phyloP scores from a whole-genome alignment of 2,113 vertebrate genomes.

The Callaeas wilsoni region DNA sequence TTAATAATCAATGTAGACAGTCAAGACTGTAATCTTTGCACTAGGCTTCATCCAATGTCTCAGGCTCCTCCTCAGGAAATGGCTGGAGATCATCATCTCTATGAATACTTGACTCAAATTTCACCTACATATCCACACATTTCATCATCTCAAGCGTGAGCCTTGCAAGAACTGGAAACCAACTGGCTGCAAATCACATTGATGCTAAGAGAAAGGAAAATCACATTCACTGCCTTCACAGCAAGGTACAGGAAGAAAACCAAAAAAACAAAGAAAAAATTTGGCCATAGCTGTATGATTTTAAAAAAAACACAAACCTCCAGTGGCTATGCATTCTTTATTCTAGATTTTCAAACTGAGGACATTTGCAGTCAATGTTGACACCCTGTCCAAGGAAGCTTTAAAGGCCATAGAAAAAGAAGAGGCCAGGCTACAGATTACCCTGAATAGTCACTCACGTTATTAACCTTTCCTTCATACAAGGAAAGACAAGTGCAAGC shows the following conservation, averaged over 20 bases:
- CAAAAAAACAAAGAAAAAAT: neutral
- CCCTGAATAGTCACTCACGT: neutral
- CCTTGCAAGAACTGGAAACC: neutral
- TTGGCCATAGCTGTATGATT: neutral
- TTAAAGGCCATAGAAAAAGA: neutral
- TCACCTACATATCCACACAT: neutral
- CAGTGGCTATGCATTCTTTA: neutral
- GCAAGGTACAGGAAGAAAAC: neutral
- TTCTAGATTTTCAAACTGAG: neutral
- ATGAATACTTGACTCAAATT: neutral
- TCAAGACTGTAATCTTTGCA: neutral
- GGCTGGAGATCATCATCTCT: neutral
- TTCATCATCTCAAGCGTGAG: neutral
- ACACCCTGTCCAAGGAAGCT: neutral
- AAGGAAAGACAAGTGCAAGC: neutral
- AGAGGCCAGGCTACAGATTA: neutral
- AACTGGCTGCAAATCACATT: neutral
- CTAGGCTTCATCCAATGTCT: neutral
- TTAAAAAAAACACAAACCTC: neutral
- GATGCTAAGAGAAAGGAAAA: neutral
- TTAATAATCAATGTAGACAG: neutral
- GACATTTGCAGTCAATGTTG: neutral
- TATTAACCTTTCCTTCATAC: neutral
- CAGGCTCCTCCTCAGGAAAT: neutral
- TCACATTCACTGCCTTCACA: neutral